These are phyloP conservation scores for Salminus brasiliensis DNA, from an alignment of 2,113 vertebrate species.

Conservation along the genomic window DNA sequence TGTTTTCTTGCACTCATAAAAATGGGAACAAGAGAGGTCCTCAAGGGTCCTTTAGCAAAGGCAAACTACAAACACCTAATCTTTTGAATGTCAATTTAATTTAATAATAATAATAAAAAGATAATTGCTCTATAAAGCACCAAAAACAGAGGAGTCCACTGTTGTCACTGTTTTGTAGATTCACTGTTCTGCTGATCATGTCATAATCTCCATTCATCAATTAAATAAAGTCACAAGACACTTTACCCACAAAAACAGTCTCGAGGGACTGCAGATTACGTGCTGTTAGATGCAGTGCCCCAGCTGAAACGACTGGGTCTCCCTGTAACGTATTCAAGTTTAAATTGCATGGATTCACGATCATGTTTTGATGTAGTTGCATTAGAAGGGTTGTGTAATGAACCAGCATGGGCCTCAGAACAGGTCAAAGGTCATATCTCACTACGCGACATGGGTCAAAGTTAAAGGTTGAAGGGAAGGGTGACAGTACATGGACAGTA, in stretches of 20 bases:
- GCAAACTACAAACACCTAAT: no score
- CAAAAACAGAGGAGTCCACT: no score
- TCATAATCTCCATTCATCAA: not conserved
- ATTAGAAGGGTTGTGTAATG: slow-evolving; percentile 15
- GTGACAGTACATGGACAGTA: not conserved
- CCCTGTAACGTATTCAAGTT: slow-evolving; percentile 17
- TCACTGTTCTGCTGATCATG: not conserved
- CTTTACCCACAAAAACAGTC: not conserved
- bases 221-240: not conserved
- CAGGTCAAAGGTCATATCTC: slow-evolving; percentile 11
- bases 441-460: not conserved
- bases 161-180: not conserved
- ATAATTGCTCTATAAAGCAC: no score
- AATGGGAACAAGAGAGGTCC: no score
- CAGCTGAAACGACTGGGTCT: no score
- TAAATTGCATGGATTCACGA: not conserved
- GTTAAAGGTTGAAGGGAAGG: slow-evolving; percentile 27
- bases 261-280: not conserved
- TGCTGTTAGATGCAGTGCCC: not conserved
- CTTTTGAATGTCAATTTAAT: no score
- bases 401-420: not conserved
- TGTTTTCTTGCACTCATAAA: no score
- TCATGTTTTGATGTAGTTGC: slow-evolving; percentile 5
- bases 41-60: no score
- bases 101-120: no score